Evolutionary conservation across 2,113 vertebrate species (phyloP).

Genomic region (Spilogale gracilis): DNA sequence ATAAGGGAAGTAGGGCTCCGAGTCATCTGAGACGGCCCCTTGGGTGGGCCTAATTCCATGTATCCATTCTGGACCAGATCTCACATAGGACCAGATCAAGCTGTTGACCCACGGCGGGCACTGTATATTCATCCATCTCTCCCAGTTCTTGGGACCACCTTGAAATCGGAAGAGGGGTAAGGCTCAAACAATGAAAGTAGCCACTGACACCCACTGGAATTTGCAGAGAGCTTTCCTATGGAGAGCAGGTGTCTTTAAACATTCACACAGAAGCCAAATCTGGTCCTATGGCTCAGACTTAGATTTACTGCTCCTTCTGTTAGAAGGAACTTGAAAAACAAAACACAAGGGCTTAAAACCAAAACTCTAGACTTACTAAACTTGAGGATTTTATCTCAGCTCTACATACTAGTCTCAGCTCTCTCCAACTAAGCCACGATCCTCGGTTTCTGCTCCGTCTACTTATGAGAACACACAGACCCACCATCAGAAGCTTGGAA

Average conservation of each 20-base stretch:
- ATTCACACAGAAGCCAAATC: background rate
- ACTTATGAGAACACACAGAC: background rate
- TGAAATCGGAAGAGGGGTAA: background rate
- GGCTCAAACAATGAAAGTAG: background rate
- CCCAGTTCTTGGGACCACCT: background rate
- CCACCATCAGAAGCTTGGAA: background rate
- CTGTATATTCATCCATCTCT: background rate
- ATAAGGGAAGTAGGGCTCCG: background rate
- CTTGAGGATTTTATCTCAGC: background rate
- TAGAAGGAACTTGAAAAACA: background rate
- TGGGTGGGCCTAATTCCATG: background rate
- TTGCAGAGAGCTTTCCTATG: background rate
- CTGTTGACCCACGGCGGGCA: background rate
- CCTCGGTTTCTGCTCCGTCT: background rate
- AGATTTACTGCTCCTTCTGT: background rate
- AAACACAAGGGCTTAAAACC: slow-evolving; percentile 7
- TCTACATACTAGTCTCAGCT: background rate
- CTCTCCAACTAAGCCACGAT: background rate
- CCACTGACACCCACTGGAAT: background rate
- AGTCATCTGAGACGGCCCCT: background rate
- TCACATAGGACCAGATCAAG: background rate
- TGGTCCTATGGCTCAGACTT: background rate
- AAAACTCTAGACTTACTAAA: background rate
- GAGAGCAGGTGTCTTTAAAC: background rate
- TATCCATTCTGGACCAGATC: background rate